Evolutionary conservation across 53 echinoderm and acorn worm genomes (phyloP).

Genomic region (Paelopatides confundens): DNA sequence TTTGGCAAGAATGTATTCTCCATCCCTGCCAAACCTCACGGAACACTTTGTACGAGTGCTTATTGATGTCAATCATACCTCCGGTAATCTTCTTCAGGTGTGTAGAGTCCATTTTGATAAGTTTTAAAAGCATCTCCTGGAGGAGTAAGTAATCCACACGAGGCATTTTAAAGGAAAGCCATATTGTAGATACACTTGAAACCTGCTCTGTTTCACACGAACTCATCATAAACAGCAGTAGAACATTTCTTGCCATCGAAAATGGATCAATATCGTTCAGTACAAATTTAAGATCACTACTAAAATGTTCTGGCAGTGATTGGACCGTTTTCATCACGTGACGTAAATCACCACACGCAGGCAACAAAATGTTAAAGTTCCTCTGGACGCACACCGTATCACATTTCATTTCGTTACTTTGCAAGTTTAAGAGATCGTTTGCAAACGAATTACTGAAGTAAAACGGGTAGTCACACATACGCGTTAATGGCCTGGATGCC

Average conservation of each 20-base stretch:
- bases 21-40: constrained; percentile 30
- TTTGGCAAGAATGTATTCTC: background rate
- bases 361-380: background rate
- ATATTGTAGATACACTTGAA: background rate
- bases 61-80: background rate
- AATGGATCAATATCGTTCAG: constrained; percentile 31
- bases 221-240: constrained; percentile 5
- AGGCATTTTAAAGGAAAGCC: constrained; percentile 11
- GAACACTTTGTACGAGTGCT: background rate
- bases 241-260: constrained; percentile 13
- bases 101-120: background rate
- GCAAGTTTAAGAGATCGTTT: background rate
- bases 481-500: background rate
- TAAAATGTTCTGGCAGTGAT: background rate
- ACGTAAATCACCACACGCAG: constrained; percentile 17
- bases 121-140: background rate
- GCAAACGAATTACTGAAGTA: constrained; percentile 24
- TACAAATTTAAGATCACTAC: background rate
- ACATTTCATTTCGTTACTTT: background rate
- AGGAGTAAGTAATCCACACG: constrained; percentile 1
- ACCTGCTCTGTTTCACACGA: background rate
- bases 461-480: constrained; percentile 6
- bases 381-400: background rate
- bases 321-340: constrained; percentile 38
- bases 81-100: background rate